Evolutionary conservation across 2,888 invertebrate species (phyloP).

Genomic region (Coenonympha arcania): DNA sequence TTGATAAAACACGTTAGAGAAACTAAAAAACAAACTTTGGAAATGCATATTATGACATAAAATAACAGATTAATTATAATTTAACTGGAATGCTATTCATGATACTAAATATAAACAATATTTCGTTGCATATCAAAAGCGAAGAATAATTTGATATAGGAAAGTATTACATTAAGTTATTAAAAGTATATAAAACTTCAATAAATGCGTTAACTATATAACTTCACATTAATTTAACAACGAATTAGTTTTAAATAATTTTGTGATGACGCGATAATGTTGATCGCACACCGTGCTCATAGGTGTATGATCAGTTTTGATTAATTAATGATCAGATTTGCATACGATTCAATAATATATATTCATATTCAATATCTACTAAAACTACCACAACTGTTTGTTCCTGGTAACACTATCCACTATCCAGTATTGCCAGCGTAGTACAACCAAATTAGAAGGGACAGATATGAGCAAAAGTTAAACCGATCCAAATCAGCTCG

Average conservation of each 20-base stretch:
- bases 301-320: background rate
- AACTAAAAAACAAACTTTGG: background rate
- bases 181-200: conserved; percentile 33
- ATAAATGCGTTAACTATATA: conserved; percentile 24
- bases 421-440: too few relatives aligned
- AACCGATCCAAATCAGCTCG: background rate
- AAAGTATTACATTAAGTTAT: conserved; percentile 27
- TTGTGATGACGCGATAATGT: conserved; percentile 13
- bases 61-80: conserved; percentile 8
- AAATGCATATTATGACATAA: background rate
- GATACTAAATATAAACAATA: conserved; percentile 9
- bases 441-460: background rate
- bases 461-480: conserved; percentile 17
- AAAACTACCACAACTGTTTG: conserved; percentile 16
- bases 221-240: conserved; percentile 33
- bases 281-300: background rate
- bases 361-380: conserved; percentile 8
- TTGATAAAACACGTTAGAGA: background rate
- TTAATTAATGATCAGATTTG: background rate
- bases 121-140: conserved; percentile 61
- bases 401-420: conserved; percentile 10
- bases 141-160: conserved; percentile 31
- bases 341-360: conserved; percentile 4
- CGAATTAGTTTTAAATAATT: conserved; percentile 34
- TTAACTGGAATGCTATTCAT: conserved; percentile 21